These are phyloP conservation scores for Drosophila navojoa DNA, from an alignment of 1,140 invertebrate genomes.

Conservation along the genomic window DNA sequence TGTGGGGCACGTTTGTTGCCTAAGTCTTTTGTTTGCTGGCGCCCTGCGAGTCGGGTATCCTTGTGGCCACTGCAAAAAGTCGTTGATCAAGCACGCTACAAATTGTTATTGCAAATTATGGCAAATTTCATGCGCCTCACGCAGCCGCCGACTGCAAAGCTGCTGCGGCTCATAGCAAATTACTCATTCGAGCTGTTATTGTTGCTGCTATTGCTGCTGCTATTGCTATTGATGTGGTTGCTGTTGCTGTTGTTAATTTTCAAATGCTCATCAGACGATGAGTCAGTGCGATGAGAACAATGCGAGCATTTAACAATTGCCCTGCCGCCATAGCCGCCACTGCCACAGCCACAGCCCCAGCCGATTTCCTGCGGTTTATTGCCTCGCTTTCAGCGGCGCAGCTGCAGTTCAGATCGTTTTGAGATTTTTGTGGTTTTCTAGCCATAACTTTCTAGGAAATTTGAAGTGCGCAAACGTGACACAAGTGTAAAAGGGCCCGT, in stretches of 20 bases:
- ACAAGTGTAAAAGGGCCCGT: slow-evolving; percentile 30
- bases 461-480: slow-evolving; percentile 72
- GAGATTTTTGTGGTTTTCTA: slow-evolving; percentile 48
- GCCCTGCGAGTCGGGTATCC: slow-evolving; percentile 29
- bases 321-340: not conserved
- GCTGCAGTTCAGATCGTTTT: slow-evolving; percentile 49
- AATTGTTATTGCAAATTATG: slow-evolving; percentile 58
- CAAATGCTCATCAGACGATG: slow-evolving; percentile 39
- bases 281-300: slow-evolving; percentile 54
- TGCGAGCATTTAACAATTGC: slow-evolving; percentile 28
- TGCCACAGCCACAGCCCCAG: not conserved
- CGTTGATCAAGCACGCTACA: slow-evolving; percentile 53
- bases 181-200: slow-evolving; percentile 50
- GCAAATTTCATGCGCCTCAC: slow-evolving; percentile 69
- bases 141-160: slow-evolving; percentile 47
- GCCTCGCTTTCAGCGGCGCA: slow-evolving; percentile 41
- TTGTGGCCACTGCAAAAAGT: slow-evolving; percentile 64
- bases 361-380: slow-evolving; percentile 54
- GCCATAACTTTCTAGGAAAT: slow-evolving; percentile 71
- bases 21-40: slow-evolving; percentile 60
- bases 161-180: slow-evolving; percentile 36
- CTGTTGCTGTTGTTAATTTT: slow-evolving; percentile 12
- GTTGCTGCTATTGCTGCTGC: not conserved
- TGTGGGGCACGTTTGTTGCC: slow-evolving; percentile 58
- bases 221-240: too few relatives aligned